A percentile compares a stretch with the other conserved stretches of the same genome.
Evolutionary conservation across 2,888 invertebrate species (phyloP).

Genomic region (Oscheius sp.): DNA sequence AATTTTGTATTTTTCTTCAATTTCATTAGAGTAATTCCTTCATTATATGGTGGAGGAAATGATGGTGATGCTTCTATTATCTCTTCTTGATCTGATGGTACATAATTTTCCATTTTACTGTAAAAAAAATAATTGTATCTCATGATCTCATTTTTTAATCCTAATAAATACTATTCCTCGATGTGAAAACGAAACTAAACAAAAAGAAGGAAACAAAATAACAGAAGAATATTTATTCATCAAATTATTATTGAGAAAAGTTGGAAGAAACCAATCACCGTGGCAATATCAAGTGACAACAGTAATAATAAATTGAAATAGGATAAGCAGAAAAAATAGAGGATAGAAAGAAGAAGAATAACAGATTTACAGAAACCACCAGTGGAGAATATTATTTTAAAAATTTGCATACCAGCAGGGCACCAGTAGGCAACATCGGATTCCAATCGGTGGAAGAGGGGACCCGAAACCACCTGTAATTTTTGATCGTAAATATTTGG

Average conservation of each 20-base stretch:
- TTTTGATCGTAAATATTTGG: neutral
- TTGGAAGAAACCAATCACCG: slow-evolving; percentile 16
- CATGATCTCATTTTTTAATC: neutral
- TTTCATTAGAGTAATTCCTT: slow-evolving; percentile 30
- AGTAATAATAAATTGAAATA: neutral
- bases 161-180: too few species aligned
- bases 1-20: slow-evolving; percentile 41
- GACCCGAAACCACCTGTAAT: slow-evolving; percentile 30
- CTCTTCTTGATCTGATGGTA: slow-evolving; percentile 34
- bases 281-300: neutral
- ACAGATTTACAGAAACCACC: neutral
- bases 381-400: neutral
- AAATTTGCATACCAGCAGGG: neutral
- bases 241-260: neutral
- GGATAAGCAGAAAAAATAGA: neutral
- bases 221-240: slow-evolving; percentile 6
- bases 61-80: slow-evolving; percentile 24
- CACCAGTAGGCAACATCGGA: slow-evolving; percentile 6
- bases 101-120: slow-evolving; percentile 37
- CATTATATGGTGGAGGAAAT: slow-evolving; percentile 27
- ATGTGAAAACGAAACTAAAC: neutral
- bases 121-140: neutral
- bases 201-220: neutral
- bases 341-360: neutral
- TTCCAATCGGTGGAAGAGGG: slow-evolving; percentile 30